Percentiles rank a stretch among this genome's conserved stretches.
These are phyloP conservation scores for Melanostoma scalare DNA, from an alignment of 2,888 invertebrate species.

Conservation along the genomic window DNA sequence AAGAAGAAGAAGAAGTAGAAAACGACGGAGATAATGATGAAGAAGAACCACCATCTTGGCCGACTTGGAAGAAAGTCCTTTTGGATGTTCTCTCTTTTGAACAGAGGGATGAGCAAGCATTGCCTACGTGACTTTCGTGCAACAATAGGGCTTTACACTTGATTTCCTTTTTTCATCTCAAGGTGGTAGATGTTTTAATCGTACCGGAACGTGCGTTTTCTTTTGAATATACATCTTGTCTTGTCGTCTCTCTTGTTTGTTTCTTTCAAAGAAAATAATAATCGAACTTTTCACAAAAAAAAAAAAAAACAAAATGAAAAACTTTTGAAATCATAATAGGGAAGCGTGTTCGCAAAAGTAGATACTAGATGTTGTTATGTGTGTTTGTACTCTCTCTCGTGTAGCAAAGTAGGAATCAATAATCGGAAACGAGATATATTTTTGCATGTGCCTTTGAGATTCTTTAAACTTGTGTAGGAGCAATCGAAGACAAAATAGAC, in stretches of 20 bases:
- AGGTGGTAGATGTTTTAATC: conserved; percentile 3
- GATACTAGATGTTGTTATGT: too few species aligned
- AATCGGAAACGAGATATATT: too few species aligned
- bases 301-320: conserved; percentile 1
- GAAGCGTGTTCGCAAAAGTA: too few species aligned
- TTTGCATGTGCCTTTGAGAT: too few species aligned
- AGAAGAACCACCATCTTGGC: conserved; percentile 1
- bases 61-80: conserved; percentile 4
- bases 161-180: neutral
- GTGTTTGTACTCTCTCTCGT: too few species aligned
- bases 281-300: neutral
- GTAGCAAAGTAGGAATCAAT: too few species aligned
- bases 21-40: too few species aligned
- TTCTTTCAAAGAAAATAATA: conserved; percentile 9
- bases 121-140: conserved; percentile 64
- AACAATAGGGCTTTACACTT: conserved; percentile 45
- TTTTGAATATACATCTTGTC: neutral
- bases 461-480: too few species aligned
- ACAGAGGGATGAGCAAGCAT: conserved; percentile 37
- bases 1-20: neutral
- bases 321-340: neutral
- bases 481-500: too few species aligned
- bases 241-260: neutral
- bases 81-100: conserved; percentile 6
- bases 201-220: conserved; percentile 4